Evolutionary conservation across 2,113 vertebrate genomes (phyloP), one percentile per base, ranked within the genome.

Genomic region (Dasyornis broadbenti): DNA sequence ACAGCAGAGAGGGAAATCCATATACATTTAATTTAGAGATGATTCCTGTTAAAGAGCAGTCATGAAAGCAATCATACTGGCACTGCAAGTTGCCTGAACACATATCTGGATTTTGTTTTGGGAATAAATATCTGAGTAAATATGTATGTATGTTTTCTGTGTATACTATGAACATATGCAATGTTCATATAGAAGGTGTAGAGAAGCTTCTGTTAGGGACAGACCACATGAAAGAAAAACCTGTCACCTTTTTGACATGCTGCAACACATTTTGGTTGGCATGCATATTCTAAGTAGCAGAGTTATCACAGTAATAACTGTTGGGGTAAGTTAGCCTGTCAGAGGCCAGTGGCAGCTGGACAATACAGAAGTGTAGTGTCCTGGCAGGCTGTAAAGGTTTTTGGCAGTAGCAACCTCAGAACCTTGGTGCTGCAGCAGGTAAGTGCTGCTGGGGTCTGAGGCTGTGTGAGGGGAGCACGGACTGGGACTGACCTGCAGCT

Each of bases 231-330:
- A 83, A 88, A 61, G 45, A 77, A 61, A 76, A 69, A 12, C 6
- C 45, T 76, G 49, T 52, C 47, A 47, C 45, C 33, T 75, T 83
- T 75, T 39, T 24, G 17, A 54, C 33, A 44, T 31, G 42, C 50
- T 73, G 59, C 23, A 69, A 27, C 8, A 31, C 4, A 8, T 88
- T 91, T 92, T 85, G 40, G 7, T 64, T 53, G 45, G 7, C 0
- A 0, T 39, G 11, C 4, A 13, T 31, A 68, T 40, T 70, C 24
- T 13, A 45, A 39, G 21, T 27, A 31, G 6, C 1, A 1, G 5
- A 30, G 35, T 40, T 11, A 44, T 23, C 44, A 37, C 31, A n/a
- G 33, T 22, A 53, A 26, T 13, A 47, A n/a, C 37, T 76, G 17
- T 11, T 59, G 26, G 37, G 57, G 11, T n/a, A 47, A 30, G 11